phyloP scores from a whole-genome alignment of 2,888 invertebrate genomes.

The Pseudolycoriella hygida region DNA sequence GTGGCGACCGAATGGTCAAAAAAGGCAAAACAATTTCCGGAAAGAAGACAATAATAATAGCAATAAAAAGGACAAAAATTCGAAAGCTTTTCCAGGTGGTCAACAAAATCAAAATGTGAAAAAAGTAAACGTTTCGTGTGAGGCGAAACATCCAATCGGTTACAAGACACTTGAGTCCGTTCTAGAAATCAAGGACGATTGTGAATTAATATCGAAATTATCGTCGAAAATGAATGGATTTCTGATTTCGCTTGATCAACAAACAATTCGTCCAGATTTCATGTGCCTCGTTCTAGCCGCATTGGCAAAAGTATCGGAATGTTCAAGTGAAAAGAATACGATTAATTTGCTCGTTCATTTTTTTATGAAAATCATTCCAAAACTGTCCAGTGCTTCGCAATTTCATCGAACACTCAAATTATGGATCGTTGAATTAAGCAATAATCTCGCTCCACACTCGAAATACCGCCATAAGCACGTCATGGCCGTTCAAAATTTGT shows the following conservation, averaged over 20 bases:
- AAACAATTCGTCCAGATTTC: background rate
- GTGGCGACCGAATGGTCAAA: too few species aligned
- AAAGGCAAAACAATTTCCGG: too few species aligned
- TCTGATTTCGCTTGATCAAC: conserved; percentile 1
- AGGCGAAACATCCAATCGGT: too few species aligned
- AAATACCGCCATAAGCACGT: background rate
- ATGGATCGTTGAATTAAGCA: background rate
- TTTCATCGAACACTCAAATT: background rate
- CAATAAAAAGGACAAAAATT: too few species aligned
- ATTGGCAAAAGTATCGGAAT: background rate
- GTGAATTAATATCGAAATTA: conserved; percentile 1
- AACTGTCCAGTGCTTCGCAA: background rate
- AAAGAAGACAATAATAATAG: too few species aligned
- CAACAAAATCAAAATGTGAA: too few species aligned
- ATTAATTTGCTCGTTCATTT: background rate
- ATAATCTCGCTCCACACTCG: background rate
- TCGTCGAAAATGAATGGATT: conserved; percentile 2
- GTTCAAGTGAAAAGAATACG: too few species aligned
- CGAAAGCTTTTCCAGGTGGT: too few species aligned
- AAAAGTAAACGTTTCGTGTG: too few species aligned
- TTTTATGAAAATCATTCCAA: conserved; percentile 3
- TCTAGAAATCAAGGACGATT: background rate
- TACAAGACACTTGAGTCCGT: conserved; percentile 1
- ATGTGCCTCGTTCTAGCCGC: conserved; percentile 3
- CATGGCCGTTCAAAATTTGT: background rate